A percentile compares a stretch with the other conserved stretches of the same genome.
phyloP scores from a whole-genome alignment of 2,888 invertebrate species.

The Drosophila glabriapex region DNA sequence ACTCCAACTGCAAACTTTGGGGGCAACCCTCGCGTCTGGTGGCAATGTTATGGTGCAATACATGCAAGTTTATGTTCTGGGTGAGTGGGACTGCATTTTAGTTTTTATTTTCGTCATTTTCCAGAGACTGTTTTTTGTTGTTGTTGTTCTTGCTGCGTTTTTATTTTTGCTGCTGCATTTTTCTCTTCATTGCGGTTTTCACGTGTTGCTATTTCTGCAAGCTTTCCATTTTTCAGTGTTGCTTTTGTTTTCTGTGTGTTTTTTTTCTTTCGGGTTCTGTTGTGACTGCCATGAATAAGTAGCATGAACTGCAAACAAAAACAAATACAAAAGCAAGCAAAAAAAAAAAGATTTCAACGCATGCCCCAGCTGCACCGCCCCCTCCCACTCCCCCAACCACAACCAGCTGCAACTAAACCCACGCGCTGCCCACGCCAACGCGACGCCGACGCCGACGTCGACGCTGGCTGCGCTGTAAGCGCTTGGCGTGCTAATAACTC shows the following conservation, averaged over 20 bases:
- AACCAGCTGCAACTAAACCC: slow-evolving; percentile 11
- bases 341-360: slow-evolving; percentile 7
- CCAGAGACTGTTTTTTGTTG: slow-evolving; percentile 26
- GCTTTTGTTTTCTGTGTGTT: slow-evolving; percentile 25
- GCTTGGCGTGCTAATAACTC: slow-evolving; percentile 73
- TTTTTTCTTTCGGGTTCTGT: slow-evolving; percentile 37
- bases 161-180: slow-evolving; percentile 28
- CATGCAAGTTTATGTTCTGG: slow-evolving; percentile 65
- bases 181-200: slow-evolving; percentile 68
- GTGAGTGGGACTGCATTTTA: slow-evolving; percentile 64
- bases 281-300: slow-evolving; percentile 61
- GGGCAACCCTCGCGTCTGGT: slow-evolving; percentile 36
- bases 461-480: slow-evolving; percentile 24
- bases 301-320: slow-evolving; percentile 57
- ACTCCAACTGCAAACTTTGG: slow-evolving; percentile 7
- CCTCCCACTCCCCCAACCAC: slow-evolving; percentile 16
- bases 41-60: slow-evolving; percentile 43
- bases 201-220: slow-evolving; percentile 74
- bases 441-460: slow-evolving; percentile 13
- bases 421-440: slow-evolving; percentile 33
- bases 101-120: slow-evolving; percentile 61
- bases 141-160: slow-evolving; percentile 1
- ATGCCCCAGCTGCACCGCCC: slow-evolving; percentile 12
- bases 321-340: slow-evolving; percentile 28
- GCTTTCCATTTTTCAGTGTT: slow-evolving; percentile 37